phyloP scores from a whole-genome alignment of 1,140 invertebrate species.

The Atopsyche davidsoni region DNA sequence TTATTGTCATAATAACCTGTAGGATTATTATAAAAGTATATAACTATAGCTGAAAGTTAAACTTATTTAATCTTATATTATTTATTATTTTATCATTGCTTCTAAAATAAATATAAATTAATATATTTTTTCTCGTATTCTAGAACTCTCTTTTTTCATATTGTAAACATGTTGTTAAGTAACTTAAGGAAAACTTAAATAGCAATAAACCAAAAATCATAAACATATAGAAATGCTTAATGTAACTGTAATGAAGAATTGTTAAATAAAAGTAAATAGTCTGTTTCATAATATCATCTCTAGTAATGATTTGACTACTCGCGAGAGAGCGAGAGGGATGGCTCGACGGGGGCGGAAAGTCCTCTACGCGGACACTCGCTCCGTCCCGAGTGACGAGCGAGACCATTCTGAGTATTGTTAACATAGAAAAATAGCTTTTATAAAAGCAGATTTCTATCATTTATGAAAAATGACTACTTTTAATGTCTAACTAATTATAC shows the following conservation, averaged over 20 bases:
- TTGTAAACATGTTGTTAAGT: constrained; percentile 15
- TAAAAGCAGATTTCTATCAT: too few species aligned
- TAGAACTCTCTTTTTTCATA: constrained; percentile 14
- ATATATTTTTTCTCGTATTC: constrained; percentile 27
- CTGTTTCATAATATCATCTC: too few species aligned
- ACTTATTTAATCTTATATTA: constrained; percentile 5
- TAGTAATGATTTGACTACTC: too few species aligned
- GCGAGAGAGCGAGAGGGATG: too few species aligned
- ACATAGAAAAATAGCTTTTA: too few species aligned
- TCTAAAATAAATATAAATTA: constrained; percentile 12
- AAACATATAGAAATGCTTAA: constrained; percentile 17
- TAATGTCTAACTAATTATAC: constrained; percentile 23
- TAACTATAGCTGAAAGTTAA: constrained; percentile 7
- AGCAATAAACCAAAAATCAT: constrained; percentile 31
- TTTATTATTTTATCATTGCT: constrained; percentile 5
- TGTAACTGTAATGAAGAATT: too few species aligned
- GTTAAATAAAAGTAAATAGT: too few species aligned
- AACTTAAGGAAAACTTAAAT: constrained; percentile 21
- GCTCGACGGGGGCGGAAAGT: too few species aligned
- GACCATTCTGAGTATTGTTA: too few species aligned
- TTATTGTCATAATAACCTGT: constrained; percentile 25
- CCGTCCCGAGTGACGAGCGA: too few species aligned
- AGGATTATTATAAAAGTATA: constrained; percentile 24
- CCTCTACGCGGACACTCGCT: too few species aligned
- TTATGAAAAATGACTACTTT: too few species aligned